Evolutionary conservation across 2,113 vertebrate species (phyloP).

Genomic region (Smithornis capensis): DNA sequence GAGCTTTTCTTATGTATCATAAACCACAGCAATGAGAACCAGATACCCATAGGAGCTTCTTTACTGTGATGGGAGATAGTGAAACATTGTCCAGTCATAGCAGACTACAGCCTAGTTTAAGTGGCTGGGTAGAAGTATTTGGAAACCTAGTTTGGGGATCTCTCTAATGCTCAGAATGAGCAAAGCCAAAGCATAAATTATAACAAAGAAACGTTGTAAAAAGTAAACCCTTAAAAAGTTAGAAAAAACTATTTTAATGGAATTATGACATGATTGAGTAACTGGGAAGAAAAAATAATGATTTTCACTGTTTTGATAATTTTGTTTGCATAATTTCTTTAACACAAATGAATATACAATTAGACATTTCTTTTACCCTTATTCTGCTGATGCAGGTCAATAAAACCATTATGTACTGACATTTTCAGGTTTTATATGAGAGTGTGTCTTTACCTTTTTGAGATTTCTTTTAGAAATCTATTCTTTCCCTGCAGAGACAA

Average conservation of each 20-base stretch:
- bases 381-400: background rate
- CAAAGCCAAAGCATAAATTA: background rate
- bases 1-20: background rate
- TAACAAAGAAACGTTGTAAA: background rate
- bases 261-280: background rate
- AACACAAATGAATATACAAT: background rate
- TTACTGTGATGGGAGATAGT: background rate
- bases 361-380: background rate
- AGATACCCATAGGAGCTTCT: background rate
- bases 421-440: background rate
- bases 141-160: background rate
- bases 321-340: background rate
- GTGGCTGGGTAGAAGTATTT: background rate
- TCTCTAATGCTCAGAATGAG: background rate
- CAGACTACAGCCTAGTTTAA: background rate
- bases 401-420: background rate
- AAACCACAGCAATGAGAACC: background rate
- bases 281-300: background rate
- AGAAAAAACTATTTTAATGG: background rate
- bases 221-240: background rate
- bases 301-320: background rate
- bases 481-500: background rate
- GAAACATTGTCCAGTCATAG: background rate
- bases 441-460: background rate
- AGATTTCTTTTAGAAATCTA: background rate